Conservation (phyloP, 2,888 invertebrate species). For the Parnassius apollo region DNA sequence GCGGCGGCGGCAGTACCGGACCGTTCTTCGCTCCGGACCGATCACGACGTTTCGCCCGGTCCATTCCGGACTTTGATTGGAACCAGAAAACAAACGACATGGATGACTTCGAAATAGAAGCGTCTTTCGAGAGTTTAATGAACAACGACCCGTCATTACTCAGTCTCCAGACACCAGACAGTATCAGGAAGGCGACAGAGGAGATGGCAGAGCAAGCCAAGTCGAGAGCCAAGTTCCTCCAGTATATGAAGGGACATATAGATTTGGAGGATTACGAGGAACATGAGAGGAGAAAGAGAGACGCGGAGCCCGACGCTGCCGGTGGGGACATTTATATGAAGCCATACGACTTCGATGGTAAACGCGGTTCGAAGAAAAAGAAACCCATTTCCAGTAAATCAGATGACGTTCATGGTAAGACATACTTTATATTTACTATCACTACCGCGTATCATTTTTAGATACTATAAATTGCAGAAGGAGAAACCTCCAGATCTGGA, state of each 20-base stretch:
- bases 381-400: constrained; percentile 54
- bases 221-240: constrained; percentile 56
- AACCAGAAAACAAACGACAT: constrained; percentile 55
- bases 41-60: constrained; percentile 49
- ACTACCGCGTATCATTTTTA: background rate
- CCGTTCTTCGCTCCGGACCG: constrained; percentile 67
- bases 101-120: constrained; percentile 74
- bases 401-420: constrained; percentile 67
- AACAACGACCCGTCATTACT: constrained; percentile 58
- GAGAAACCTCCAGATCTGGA: too few relatives aligned
- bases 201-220: constrained; percentile 61
- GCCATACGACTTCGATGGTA: constrained; percentile 81
- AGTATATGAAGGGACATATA: constrained; percentile 64
- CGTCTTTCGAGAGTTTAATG: constrained; percentile 67
- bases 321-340: constrained; percentile 78
- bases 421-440: background rate
- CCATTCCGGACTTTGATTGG: constrained; percentile 67
- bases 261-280: constrained; percentile 57
- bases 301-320: constrained; percentile 65
- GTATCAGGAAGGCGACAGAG: constrained; percentile 53
- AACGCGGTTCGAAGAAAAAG: constrained; percentile 68
- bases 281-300: constrained; percentile 57
- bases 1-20: constrained; percentile 74
- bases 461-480: too few relatives aligned
- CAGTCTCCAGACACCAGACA: constrained; percentile 52